phyloP scores from a whole-genome alignment of 2,797 vertebrate genomes.

The Hypotaenidia okinawae region DNA sequence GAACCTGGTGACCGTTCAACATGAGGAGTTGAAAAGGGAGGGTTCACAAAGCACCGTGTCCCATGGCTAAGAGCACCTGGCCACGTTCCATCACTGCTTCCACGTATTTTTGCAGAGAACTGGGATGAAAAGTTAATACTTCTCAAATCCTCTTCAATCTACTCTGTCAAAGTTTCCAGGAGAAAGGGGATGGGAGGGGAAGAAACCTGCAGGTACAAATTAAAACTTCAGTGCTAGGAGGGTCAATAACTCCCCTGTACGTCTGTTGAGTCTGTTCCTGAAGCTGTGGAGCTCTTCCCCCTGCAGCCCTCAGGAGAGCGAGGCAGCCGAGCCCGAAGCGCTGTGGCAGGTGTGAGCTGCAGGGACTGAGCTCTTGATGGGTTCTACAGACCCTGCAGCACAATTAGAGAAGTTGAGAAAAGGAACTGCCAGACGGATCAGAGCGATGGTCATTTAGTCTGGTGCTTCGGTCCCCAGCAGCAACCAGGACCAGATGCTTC shows the following conservation, averaged over 20 bases:
- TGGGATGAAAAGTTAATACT: background rate
- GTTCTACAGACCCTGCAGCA: background rate
- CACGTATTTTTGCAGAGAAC: background rate
- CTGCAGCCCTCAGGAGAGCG: background rate
- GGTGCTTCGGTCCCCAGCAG: background rate
- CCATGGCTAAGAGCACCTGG: background rate
- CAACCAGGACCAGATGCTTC: background rate
- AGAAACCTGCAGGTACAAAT: background rate
- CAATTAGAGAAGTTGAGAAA: background rate
- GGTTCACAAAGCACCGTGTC: background rate
- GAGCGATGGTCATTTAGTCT: background rate
- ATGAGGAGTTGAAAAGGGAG: background rate
- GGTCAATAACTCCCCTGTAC: rapidly evolving
- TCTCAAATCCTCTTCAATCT: background rate
- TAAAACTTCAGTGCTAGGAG: background rate
- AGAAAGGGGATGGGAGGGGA: background rate
- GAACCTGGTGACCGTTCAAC: background rate
- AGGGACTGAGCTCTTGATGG: background rate
- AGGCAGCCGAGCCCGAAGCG: background rate
- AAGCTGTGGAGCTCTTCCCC: background rate
- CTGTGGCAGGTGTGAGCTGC: background rate
- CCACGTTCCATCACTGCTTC: background rate
- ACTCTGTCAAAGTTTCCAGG: background rate
- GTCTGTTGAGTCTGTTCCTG: background rate
- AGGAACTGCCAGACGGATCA: background rate